Conservation (phyloP, 2,888 invertebrate genomes). For the Luperina nickerlii region DNA sequence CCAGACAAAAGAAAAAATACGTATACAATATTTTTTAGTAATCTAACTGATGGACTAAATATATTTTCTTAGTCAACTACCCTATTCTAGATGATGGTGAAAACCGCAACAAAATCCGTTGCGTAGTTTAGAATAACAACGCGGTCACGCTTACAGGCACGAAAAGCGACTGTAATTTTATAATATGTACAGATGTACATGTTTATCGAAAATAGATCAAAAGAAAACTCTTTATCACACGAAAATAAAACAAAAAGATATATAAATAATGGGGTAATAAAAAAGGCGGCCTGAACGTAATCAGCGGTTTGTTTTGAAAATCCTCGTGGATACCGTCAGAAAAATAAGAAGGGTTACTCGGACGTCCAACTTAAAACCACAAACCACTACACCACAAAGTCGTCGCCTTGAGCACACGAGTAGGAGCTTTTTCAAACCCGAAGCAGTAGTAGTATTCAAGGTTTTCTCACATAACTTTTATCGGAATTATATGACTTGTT, state of each 20-base stretch:
- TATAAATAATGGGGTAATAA: neutral
- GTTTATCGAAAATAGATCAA: neutral
- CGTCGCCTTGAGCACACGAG: neutral
- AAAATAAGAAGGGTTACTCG: neutral
- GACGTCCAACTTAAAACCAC: neutral
- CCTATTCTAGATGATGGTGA: neutral
- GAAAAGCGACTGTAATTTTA: neutral
- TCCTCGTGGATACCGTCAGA: neutral
- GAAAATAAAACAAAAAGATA: neutral
- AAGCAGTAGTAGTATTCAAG: neutral
- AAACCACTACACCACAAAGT: too few species aligned
- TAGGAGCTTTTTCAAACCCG: neutral
- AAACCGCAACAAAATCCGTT: neutral
- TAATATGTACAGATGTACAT: neutral
- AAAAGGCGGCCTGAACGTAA: neutral
- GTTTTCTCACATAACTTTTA: neutral
- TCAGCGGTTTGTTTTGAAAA: constrained; percentile 1
- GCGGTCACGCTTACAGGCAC: neutral
- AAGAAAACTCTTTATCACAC: neutral
- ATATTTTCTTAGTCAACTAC: too few species aligned
- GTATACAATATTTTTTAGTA: too few species aligned
- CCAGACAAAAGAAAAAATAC: too few species aligned
- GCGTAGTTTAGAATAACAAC: neutral
- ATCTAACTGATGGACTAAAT: too few species aligned
- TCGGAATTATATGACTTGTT: neutral